phyloP scores from a whole-genome alignment of 2,797 vertebrate genomes.

The Dicrostonyx torquatus region DNA sequence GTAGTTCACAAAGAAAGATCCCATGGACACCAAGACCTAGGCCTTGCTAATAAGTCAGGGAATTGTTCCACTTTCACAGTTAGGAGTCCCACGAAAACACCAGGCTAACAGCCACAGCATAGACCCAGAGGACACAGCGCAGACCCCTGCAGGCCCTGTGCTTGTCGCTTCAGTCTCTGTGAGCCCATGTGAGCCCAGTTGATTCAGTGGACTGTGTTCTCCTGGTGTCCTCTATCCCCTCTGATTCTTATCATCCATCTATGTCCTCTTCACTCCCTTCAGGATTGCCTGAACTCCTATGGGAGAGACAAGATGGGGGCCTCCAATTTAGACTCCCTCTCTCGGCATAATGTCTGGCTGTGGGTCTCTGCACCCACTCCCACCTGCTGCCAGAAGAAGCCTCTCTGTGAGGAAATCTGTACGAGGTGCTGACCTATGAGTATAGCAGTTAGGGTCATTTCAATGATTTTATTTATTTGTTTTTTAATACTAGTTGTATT shows the following conservation, averaged over 20 bases:
- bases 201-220: not conserved
- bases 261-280: too few species aligned
- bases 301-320: not conserved
- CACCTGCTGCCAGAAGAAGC: not conserved
- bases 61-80: too few species aligned
- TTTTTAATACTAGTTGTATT: not conserved
- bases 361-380: not conserved
- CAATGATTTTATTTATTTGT: not conserved
- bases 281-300: not conserved
- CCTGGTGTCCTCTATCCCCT: not conserved
- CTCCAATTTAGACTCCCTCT: not conserved
- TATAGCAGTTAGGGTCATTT: not conserved
- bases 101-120: not conserved
- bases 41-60: not conserved
- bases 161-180: not conserved
- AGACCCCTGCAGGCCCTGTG: not conserved
- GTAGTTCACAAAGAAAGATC: not conserved
- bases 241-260: too few species aligned
- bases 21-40: not conserved
- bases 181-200: not conserved
- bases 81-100: not conserved
- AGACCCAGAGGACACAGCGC: not conserved
- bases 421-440: not conserved
- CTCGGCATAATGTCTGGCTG: not conserved
- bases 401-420: not conserved